Percentiles rank a stretch among this genome's conserved stretches.
phyloP scores from a whole-genome alignment of 1,140 invertebrate genomes.

The Adoxophyes honmai region DNA sequence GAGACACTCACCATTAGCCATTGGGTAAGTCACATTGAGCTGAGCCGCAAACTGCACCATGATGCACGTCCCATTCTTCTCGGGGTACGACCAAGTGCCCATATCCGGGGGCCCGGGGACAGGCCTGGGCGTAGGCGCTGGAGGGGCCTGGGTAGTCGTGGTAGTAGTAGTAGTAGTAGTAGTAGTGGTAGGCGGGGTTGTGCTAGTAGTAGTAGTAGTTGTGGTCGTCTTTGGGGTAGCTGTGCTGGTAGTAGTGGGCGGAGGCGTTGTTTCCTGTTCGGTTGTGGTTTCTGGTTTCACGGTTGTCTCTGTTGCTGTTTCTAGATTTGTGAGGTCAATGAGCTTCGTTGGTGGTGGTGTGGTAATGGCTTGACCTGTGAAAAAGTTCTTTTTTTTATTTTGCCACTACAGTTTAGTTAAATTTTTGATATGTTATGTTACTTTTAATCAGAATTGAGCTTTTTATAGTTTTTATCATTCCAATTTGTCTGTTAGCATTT shows the following conservation, averaged over 20 bases:
- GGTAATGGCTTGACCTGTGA: too few species aligned
- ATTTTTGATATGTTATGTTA: too few species aligned
- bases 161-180: conserved; percentile 27
- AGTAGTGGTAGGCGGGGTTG: conserved; percentile 34
- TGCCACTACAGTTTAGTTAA: too few species aligned
- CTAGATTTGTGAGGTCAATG: conserved; percentile 35
- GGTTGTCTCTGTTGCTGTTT: conserved; percentile 23
- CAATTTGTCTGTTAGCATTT: too few species aligned
- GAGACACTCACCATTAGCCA: conserved; percentile 50
- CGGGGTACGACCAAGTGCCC: conserved; percentile 75
- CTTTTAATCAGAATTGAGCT: too few species aligned
- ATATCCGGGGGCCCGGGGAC: conserved; percentile 62
- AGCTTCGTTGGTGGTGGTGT: conserved; percentile 14
- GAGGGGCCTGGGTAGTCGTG: conserved; percentile 24
- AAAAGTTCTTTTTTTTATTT: too few species aligned
- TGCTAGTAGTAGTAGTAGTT: conserved; percentile 33
- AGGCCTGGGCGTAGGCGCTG: conserved; percentile 50
- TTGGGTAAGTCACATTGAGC: conserved; percentile 78
- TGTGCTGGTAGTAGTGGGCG: conserved; percentile 30
- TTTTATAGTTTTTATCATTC: too few species aligned
- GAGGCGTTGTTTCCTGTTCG: conserved; percentile 35
- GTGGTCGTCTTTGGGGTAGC: conserved; percentile 30
- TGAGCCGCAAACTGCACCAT: conserved; percentile 80
- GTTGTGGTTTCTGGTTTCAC: conserved; percentile 25
- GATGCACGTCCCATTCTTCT: conserved; percentile 76